phyloP scores from a whole-genome alignment of 2,888 invertebrate genomes.

The Lucinisca nassula region DNA sequence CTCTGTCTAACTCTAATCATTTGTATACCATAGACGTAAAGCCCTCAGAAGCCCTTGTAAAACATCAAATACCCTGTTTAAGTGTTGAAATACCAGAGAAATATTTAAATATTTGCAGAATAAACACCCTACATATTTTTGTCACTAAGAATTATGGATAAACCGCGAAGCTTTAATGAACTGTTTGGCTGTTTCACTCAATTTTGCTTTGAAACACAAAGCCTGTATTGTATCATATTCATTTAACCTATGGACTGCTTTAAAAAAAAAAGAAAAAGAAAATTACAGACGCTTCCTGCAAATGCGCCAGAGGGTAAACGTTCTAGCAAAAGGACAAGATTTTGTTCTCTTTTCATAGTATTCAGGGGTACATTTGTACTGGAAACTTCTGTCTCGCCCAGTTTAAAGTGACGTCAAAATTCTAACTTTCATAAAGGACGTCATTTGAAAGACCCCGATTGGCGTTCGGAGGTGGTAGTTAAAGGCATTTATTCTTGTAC shows the following conservation, averaged over 20 bases:
- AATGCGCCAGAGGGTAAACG: neutral
- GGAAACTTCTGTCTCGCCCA: no score
- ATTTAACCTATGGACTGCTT: neutral
- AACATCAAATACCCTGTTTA: constrained; percentile 1
- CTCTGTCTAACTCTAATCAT: neutral
- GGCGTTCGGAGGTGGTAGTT: no score
- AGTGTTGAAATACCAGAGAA: constrained; percentile 7
- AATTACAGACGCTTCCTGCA: no score
- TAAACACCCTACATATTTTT: constrained; percentile 4
- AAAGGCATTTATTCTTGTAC: no score
- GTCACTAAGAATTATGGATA: neutral
- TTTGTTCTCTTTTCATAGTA: no score
- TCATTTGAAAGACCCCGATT: no score
- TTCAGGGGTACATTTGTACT: no score
- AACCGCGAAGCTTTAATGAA: neutral
- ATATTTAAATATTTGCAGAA: constrained; percentile 15
- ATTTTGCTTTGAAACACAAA: neutral
- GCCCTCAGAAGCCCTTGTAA: neutral
- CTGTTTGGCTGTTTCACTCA: constrained; percentile 1
- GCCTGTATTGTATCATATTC: neutral
- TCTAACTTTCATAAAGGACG: no score
- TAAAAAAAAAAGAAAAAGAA: no score
- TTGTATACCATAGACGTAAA: neutral
- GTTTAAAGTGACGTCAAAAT: no score
- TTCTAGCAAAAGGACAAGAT: no score